Percentiles rank a stretch among this genome's conserved stretches.
Evolutionary conservation across 2,797 vertebrate genomes (phyloP).

Genomic region (Gobio occitaniae): DNA sequence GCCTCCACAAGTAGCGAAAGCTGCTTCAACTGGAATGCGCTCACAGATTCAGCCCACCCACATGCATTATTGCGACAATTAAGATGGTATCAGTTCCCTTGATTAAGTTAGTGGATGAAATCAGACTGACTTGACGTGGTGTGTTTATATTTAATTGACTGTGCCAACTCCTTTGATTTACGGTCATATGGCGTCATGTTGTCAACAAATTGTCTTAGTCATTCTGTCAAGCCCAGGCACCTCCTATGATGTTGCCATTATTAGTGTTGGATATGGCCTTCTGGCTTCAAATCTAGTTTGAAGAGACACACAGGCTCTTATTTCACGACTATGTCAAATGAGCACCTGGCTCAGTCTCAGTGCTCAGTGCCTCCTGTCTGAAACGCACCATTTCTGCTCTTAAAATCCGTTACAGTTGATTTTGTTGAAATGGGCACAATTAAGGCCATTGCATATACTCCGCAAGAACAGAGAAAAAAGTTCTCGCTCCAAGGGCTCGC

Average conservation of each 20-base stretch:
- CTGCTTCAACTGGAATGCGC: slow-evolving; percentile 26
- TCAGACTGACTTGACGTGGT: background rate
- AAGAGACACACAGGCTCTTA: slow-evolving; percentile 34
- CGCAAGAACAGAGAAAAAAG: no score
- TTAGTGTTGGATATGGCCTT: slow-evolving; percentile 44
- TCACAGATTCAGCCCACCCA: slow-evolving; percentile 34
- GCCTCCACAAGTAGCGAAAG: slow-evolving; percentile 45
- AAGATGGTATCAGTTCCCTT: slow-evolving; percentile 9
- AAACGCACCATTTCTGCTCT: slow-evolving; percentile 18
- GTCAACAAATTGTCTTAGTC: slow-evolving; percentile 14
- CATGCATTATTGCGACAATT: background rate
- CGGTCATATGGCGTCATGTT: background rate
- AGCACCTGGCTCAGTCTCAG: slow-evolving; percentile 28
- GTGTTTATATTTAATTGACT: slow-evolving; percentile 1
- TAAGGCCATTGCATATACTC: no score
- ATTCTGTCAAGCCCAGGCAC: background rate
- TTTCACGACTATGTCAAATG: slow-evolving; percentile 46
- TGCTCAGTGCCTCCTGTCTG: slow-evolving; percentile 6
- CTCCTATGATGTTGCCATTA: slow-evolving; percentile 28
- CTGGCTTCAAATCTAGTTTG: slow-evolving; percentile 44
- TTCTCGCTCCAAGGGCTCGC: no score
- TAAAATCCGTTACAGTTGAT: slow-evolving; percentile 46
- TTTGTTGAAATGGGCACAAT: slow-evolving; percentile 21
- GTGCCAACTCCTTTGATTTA: background rate
- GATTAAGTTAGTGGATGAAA: slow-evolving; percentile 4